Percentiles rank a stretch among this genome's conserved stretches.
Conservation (phyloP, 2,797 vertebrate genomes). For the Remorina albescens region DNA sequence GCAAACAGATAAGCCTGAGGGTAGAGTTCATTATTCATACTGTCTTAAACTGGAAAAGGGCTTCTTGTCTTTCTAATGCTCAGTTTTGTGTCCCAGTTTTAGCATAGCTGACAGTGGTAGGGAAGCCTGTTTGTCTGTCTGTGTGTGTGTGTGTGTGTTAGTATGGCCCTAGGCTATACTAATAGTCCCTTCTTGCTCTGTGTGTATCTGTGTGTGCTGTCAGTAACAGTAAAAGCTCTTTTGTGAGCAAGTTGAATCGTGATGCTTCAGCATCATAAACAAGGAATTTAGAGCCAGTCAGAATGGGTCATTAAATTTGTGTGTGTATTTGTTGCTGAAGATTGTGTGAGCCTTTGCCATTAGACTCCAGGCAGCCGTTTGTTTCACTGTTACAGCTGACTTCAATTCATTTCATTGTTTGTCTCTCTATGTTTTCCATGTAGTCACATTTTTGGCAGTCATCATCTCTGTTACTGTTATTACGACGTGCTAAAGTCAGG, state of each 20-base stretch:
- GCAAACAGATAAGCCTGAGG: conserved; percentile 52
- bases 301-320: conserved; percentile 71
- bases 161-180: conserved; percentile 55
- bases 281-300: conserved; percentile 73
- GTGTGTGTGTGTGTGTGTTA: conserved; percentile 54
- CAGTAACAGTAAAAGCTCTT: conserved; percentile 60
- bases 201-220: conserved; percentile 34
- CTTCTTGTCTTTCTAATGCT: conserved; percentile 54
- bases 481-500: conserved; percentile 44
- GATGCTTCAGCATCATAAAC: conserved; percentile 69
- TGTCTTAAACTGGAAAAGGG: conserved; percentile 44
- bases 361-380: conserved; percentile 55
- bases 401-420: conserved; percentile 73
- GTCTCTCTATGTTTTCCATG: conserved; percentile 46
- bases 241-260: conserved; percentile 68
- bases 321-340: conserved; percentile 54
- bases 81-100: conserved; percentile 65
- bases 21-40: conserved; percentile 49
- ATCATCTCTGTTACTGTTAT: conserved; percentile 49
- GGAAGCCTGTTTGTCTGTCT: conserved; percentile 27
- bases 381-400: conserved; percentile 68
- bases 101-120: conserved; percentile 55
- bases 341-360: conserved; percentile 64
- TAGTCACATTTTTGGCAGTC: conserved; percentile 57
- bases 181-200: conserved; percentile 38